Evolutionary conservation across 2,888 invertebrate species (phyloP), one percentile per base, ranked within the genome.

Genomic region (Spodoptera exigua): DNA sequence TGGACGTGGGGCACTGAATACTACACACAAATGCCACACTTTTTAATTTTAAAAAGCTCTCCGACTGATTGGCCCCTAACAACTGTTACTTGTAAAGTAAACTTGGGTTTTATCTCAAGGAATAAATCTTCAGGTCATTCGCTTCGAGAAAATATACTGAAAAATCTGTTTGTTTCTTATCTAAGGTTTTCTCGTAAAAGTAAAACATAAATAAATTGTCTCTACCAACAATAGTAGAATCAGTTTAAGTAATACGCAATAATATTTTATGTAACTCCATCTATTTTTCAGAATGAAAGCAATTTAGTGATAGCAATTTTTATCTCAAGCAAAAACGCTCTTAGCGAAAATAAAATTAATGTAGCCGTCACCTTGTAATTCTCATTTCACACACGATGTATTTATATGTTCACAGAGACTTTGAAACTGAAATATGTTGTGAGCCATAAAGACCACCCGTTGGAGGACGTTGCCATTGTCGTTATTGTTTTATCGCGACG

Each of bases 31-130:
- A 83, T 78, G 79, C 82, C 80, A 83, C 84, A 83, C 83, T 86
- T 88, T 87, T 88, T 88, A 88, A 89, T 88, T 89, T 87, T 85
- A 83, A 86, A 86, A 87, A 86, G 89, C 89, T 89, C 82, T 90
- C 73, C 80, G 75, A 63, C 72, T 86, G 89, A 89, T 90, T 89
- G 85, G 85, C 77, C 79, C 54, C 68, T 77, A 65, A 73, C 70
- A 70, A 78, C 69, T 55, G 60, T 60, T 54, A 71, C 68, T 75
- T 74, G 81, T 73, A 80, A 80, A 81, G 75, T 80, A 78, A 79
- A 82, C 79, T 77, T 78, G 60, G 69, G 72, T 80, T 80, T 81
- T 80, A 82, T 81, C 68, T 74, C 45, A 18, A 49, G 46, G 74
- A 61, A 83, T 82, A 83, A 81, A 83, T 83, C 81, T 82, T 67